These are phyloP conservation scores for Aphaenogaster rudis DNA, from an alignment of 1,140 invertebrate species.

Conservation along the genomic window DNA sequence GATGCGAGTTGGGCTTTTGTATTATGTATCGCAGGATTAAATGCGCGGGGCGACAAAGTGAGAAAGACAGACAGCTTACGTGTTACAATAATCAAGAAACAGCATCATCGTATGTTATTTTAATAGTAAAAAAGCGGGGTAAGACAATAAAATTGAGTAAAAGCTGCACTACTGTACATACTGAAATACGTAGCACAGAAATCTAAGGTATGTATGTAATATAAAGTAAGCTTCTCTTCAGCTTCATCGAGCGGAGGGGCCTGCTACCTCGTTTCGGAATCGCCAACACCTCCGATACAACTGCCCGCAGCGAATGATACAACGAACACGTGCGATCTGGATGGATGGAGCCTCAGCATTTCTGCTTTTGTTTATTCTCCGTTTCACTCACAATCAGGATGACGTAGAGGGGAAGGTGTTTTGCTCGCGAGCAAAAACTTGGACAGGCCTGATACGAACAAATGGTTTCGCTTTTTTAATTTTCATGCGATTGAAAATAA, in stretches of 20 bases:
- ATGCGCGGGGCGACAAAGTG: background rate
- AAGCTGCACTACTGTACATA: background rate
- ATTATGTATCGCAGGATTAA: background rate
- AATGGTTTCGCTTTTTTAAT: conserved; percentile 4
- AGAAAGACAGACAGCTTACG: background rate
- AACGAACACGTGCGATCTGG: conserved; percentile 7
- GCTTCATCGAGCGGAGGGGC: conserved; percentile 5
- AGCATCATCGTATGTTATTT: background rate
- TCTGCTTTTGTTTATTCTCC: conserved; percentile 20
- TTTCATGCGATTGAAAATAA: conserved; percentile 14
- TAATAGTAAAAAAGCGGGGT: background rate
- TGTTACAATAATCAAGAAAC: background rate
- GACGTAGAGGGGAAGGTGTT: background rate
- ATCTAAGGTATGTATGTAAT: background rate
- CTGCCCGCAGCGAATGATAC: conserved; percentile 4
- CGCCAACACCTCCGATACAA: conserved; percentile 6
- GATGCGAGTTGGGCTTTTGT: background rate
- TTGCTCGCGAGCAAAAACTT: conserved; percentile 18
- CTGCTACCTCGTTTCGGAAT: conserved; percentile 12
- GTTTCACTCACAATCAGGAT: background rate
- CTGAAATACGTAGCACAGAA: background rate
- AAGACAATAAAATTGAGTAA: background rate
- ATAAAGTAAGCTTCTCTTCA: background rate
- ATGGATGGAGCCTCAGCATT: background rate
- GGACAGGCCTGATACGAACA: conserved; percentile 3